phyloP scores from a whole-genome alignment of 2,113 vertebrate genomes.

The Passer domesticus region DNA sequence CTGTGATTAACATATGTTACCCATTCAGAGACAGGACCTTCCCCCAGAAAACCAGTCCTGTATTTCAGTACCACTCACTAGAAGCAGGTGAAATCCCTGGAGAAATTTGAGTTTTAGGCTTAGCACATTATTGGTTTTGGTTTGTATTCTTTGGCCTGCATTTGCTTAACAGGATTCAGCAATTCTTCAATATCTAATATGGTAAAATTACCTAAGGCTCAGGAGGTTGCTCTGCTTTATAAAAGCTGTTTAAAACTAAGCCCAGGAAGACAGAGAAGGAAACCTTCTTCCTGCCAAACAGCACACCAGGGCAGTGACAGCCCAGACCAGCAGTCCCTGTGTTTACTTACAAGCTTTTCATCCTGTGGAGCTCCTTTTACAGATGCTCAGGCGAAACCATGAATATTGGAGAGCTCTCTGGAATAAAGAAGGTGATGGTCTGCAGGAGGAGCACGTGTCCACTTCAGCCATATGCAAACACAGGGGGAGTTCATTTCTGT shows the following conservation, averaged over 20 bases:
- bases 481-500: background rate
- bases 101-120: background rate
- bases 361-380: background rate
- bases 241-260: conserved; percentile 3
- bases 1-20: background rate
- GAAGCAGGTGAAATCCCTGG: background rate
- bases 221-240: background rate
- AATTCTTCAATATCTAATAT: background rate
- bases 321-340: background rate
- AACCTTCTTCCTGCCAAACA: background rate
- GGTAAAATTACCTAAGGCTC: background rate
- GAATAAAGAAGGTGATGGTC: background rate
- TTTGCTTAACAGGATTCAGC: background rate
- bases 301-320: background rate
- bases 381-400: background rate
- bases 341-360: background rate
- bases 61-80: background rate
- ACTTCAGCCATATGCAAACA: background rate
- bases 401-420: background rate
- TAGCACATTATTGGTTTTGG: background rate
- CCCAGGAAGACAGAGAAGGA: background rate
- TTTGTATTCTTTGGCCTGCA: background rate
- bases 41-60: background rate
- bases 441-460: background rate
- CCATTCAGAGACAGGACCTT: background rate